These are phyloP conservation scores for Volucella bombylans DNA, from an alignment of 2,888 invertebrate species.

Conservation along the genomic window DNA sequence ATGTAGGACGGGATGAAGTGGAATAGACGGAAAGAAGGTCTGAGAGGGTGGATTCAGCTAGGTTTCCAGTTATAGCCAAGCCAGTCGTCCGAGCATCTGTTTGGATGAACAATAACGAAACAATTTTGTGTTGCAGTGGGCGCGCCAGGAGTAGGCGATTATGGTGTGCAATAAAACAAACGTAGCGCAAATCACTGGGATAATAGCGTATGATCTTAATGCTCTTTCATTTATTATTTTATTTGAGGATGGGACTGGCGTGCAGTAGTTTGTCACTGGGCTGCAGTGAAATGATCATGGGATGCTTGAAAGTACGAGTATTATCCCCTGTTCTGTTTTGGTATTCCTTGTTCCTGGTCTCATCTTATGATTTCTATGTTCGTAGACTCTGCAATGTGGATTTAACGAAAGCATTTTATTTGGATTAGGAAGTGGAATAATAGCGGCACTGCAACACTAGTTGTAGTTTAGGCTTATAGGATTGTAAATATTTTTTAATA, in stretches of 20 bases:
- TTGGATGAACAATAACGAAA: conserved; percentile 13
- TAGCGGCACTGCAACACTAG: neutral
- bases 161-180: conserved; percentile 69
- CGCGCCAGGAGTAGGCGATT: conserved; percentile 41
- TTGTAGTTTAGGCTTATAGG: neutral
- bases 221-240: conserved; percentile 65
- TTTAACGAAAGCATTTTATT: conserved; percentile 20
- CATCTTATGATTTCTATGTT: neutral
- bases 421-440: conserved; percentile 10
- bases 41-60: too few species aligned
- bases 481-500: conserved; percentile 3
- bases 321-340: conserved; percentile 33
- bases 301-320: conserved; percentile 32
- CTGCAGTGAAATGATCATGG: conserved; percentile 36
- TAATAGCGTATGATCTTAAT: conserved; percentile 68
- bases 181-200: conserved; percentile 41
- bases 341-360: conserved; percentile 1
- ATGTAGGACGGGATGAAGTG: conserved; percentile 25
- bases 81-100: conserved; percentile 21
- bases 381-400: conserved; percentile 8
- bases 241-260: conserved; percentile 37
- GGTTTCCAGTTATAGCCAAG: neutral
- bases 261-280: conserved; percentile 54
- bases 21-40: neutral
- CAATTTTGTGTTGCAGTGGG: conserved; percentile 17